Evolutionary conservation across 2,888 invertebrate species (phyloP).

Genomic region (Morinoia aosen): DNA sequence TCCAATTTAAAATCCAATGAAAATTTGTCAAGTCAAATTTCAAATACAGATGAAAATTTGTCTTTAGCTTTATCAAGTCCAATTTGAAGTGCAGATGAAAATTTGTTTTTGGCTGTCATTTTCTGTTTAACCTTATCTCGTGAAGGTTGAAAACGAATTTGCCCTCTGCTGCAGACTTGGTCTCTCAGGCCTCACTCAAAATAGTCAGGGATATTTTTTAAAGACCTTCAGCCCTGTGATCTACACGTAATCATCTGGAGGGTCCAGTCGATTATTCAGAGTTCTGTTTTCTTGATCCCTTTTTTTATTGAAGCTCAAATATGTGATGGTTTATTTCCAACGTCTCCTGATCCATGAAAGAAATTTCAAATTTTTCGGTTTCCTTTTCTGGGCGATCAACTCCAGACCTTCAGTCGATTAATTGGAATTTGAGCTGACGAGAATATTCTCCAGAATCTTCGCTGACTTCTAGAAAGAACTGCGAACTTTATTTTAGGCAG

Average conservation of each 20-base stretch:
- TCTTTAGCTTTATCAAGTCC: not conserved
- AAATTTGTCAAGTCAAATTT: not conserved
- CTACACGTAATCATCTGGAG: not conserved
- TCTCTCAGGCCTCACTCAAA: not conserved
- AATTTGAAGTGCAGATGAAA: not conserved
- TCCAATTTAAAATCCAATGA: not conserved
- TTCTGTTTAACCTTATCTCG: not conserved
- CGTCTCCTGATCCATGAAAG: not conserved
- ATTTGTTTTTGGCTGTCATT: not conserved
- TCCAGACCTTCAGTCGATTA: constrained; percentile 12
- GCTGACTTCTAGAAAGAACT: not conserved
- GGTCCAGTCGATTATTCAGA: not conserved
- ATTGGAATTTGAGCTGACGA: constrained; percentile 17
- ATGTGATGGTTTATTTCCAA: not conserved
- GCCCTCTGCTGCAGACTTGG: not conserved
- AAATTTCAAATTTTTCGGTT: not conserved
- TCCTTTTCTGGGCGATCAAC: not conserved
- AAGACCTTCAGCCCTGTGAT: not conserved
- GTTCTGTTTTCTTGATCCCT: not conserved
- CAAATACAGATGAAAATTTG: not conserved
- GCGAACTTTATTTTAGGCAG: not conserved
- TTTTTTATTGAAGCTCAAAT: not conserved
- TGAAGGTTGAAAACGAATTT: not conserved
- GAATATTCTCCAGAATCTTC: not conserved
- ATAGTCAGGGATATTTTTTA: not conserved